Evolutionary conservation across 1,140 invertebrate species (phyloP), one percentile per base, ranked within the genome.

Genomic region (Polypedilum pembai): DNA sequence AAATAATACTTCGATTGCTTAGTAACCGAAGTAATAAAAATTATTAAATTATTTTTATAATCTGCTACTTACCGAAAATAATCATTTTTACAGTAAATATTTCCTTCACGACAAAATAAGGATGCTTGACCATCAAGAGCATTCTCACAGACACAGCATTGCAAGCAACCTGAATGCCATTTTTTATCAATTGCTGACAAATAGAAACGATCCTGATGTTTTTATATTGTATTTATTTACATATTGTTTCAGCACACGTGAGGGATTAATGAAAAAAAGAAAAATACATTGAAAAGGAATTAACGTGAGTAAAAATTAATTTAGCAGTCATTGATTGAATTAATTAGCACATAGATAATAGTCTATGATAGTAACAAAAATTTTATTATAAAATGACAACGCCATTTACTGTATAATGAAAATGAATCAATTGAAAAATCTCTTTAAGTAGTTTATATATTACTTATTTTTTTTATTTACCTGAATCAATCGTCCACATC

Each of bases 1-100:
- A n/a, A n/a, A n/a, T n/a, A n/a, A n/a, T n/a, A n/a, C n/a, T n/a
- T n/a, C n/a, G n/a, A n/a, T n/a, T n/a, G n/a, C n/a, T n/a, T n/a
- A n/a, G n/a, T n/a, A n/a, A n/a, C n/a, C n/a, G n/a, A n/a, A n/a
- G n/a, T n/a, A n/a, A n/a, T n/a, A n/a, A n/a, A n/a, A n/a, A n/a
- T n/a, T n/a, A n/a, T n/a, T n/a, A n/a, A n/a, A n/a, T n/a, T n/a
- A n/a, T n/a, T n/a, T n/a, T n/a, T n/a, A n/a, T n/a, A n/a, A n/a
- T n/a, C n/a, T n/a, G n/a, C n/a, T 10, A 86, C 91, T 91, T 82
- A 98, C 96, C 94, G 92, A 87, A 95, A 94, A 84, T 98, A 98
- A 83, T 98, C 96, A 80, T 95, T 94, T 84, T 96, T 96, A 87
- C 96, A 98, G 84, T 95, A 98, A 78, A 98, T 98, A 80, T 93